Evolutionary conservation across 1,140 invertebrate species (phyloP).

Genomic region (Lethrus apterus): DNA sequence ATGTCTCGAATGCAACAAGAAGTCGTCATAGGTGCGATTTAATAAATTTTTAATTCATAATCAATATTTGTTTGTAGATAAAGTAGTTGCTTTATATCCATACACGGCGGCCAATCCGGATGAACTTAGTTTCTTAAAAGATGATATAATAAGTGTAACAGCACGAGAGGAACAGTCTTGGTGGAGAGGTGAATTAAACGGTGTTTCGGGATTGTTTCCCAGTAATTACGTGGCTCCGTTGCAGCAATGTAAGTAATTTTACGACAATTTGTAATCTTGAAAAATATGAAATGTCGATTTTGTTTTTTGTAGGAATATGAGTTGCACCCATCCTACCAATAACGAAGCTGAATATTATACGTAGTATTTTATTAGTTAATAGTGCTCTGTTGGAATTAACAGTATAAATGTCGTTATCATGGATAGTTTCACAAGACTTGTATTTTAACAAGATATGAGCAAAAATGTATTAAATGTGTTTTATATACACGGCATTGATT

Average conservation of each 20-base stretch:
- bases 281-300: not conserved
- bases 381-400: constrained; percentile 7
- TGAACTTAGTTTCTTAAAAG: constrained; percentile 89
- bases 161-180: constrained; percentile 89
- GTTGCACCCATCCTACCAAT: constrained; percentile 15
- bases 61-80: constrained; percentile 49
- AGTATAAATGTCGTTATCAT: not conserved
- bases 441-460: constrained; percentile 13
- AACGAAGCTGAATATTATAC: constrained; percentile 11
- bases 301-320: constrained; percentile 13
- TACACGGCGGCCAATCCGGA: constrained; percentile 90
- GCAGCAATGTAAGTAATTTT: constrained; percentile 49
- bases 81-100: constrained; percentile 85
- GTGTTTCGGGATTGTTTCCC: constrained; percentile 80
- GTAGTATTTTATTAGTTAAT: constrained; percentile 12
- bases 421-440: constrained; percentile 5
- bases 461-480: not conserved
- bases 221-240: constrained; percentile 80
- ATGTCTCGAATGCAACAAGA: constrained; percentile 53
- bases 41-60: not conserved
- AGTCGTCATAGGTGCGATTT: constrained; percentile 42
- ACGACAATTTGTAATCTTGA: too few species aligned
- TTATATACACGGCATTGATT: not conserved
- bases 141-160: constrained; percentile 86
- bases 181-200: constrained; percentile 92